phyloP scores from a whole-genome alignment of 2,797 vertebrate genomes.

The Falco concolor region DNA sequence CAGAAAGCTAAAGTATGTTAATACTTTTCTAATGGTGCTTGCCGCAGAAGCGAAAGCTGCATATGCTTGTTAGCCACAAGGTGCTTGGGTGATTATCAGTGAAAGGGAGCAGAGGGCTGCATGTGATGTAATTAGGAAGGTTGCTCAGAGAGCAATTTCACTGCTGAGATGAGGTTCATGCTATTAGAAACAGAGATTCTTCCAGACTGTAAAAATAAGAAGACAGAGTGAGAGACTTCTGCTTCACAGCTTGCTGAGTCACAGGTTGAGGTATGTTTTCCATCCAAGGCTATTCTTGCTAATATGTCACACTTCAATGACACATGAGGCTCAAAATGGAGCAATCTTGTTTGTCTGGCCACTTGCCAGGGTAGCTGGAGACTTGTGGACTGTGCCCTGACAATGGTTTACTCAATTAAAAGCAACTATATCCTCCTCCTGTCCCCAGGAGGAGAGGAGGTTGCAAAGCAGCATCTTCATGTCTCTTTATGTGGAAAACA shows the following conservation, averaged over 20 bases:
- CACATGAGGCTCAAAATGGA: not conserved
- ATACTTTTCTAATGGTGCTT: not conserved
- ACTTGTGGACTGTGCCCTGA: not conserved
- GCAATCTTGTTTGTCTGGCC: not conserved
- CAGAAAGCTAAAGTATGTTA: not conserved
- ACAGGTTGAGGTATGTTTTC: not conserved
- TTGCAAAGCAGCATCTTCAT: not conserved
- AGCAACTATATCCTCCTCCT: not conserved
- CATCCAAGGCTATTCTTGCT: not conserved
- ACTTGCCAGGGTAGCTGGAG: not conserved
- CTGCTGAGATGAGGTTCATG: not conserved
- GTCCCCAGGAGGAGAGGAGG: not conserved
- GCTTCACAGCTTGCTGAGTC: not conserved
- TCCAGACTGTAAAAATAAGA: not conserved
- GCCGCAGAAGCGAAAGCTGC: not conserved
- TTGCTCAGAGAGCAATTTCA: not conserved
- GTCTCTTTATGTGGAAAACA: not conserved
- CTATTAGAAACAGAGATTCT: not conserved
- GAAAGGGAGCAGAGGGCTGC: not conserved
- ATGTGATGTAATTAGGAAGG: conserved; percentile 3
- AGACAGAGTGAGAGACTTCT: not conserved
- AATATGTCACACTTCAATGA: not conserved
- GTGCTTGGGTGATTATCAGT: not conserved
- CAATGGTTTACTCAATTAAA: not conserved
- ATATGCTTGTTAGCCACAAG: not conserved